These are phyloP conservation scores for Tachina grossa DNA, from an alignment of 2,888 invertebrate species.

Conservation along the genomic window DNA sequence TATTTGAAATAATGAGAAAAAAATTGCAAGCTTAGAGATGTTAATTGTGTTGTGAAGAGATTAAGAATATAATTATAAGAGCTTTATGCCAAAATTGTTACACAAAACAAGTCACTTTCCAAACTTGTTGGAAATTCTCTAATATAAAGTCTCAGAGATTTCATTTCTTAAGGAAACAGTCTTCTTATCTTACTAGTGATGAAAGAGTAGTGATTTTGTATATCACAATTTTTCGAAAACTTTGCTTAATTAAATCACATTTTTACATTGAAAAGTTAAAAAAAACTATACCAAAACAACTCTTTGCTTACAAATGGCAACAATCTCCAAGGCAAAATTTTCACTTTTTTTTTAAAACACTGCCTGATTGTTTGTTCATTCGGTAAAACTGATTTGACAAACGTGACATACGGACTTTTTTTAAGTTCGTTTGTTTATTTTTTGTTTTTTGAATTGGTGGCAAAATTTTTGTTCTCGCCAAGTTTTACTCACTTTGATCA, in stretches of 20 bases:
- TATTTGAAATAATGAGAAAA: neutral
- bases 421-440: constrained; percentile 37
- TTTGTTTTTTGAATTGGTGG: neutral
- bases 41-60: neutral
- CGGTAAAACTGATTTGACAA: constrained; percentile 68
- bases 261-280: constrained; percentile 35
- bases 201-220: no score
- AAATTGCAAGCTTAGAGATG: neutral
- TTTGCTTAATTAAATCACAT: constrained; percentile 54
- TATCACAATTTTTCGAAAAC: no score
- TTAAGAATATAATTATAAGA: neutral
- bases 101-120: no score
- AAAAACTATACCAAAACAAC: neutral
- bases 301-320: constrained; percentile 14
- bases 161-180: no score
- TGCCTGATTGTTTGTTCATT: constrained; percentile 56
- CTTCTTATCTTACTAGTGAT: no score
- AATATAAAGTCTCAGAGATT: no score
- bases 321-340: constrained; percentile 19
- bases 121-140: no score
- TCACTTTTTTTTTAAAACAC: constrained; percentile 6
- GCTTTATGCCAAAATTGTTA: no score
- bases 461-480: constrained; percentile 36
- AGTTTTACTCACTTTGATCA: constrained; percentile 58
- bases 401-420: constrained; percentile 64